phyloP scores from a whole-genome alignment of 2,888 invertebrate species.

The Tenthredo notha region DNA sequence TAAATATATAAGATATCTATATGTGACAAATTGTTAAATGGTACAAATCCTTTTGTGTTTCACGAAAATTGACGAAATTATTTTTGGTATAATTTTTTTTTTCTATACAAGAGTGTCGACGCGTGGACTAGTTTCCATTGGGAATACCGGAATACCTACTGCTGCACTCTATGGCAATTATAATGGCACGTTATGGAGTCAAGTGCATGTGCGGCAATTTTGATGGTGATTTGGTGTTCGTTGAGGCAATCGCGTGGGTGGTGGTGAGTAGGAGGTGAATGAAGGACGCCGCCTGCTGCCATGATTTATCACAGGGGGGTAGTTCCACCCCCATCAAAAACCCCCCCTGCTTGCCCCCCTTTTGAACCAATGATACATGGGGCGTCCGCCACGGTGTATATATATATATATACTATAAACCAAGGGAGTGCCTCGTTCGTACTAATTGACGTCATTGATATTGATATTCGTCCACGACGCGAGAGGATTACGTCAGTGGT shows the following conservation, averaged over 20 bases:
- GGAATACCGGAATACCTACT: background rate
- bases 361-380: slow-evolving; percentile 44
- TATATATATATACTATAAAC: background rate
- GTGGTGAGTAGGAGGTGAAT: slow-evolving; percentile 69
- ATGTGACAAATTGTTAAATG: background rate
- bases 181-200: slow-evolving; percentile 69
- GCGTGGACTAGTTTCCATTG: slow-evolving; percentile 7
- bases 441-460: slow-evolving; percentile 79
- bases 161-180: slow-evolving; percentile 45
- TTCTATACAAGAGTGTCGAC: background rate
- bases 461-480: slow-evolving; percentile 76
- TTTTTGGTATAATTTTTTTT: background rate
- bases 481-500: slow-evolving; percentile 48
- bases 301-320: slow-evolving; percentile 74
- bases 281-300: slow-evolving; percentile 74
- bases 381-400: slow-evolving; percentile 49
- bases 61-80: background rate
- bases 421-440: slow-evolving; percentile 67
- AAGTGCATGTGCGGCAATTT: slow-evolving; percentile 66
- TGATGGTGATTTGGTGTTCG: slow-evolving; percentile 52
- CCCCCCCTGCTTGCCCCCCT: slow-evolving; percentile 1
- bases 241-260: slow-evolving; percentile 43
- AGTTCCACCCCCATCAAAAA: slow-evolving; percentile 31
- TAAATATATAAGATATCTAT: background rate
- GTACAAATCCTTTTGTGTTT: too few relatives aligned